These are phyloP conservation scores for Ruditapes philippinarum DNA, from an alignment of 1,140 invertebrate species.

Conservation along the genomic window DNA sequence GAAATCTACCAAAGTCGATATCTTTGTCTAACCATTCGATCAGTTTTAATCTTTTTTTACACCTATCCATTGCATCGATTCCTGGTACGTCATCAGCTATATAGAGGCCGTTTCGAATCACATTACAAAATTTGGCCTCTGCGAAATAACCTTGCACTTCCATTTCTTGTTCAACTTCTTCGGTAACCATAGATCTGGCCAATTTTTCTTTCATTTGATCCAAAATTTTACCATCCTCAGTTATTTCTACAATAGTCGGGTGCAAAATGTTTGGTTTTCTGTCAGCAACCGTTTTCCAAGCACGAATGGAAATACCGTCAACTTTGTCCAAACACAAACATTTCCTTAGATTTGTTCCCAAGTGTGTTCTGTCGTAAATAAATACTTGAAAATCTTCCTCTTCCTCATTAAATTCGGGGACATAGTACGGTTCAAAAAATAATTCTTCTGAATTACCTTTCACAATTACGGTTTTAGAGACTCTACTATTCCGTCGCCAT, in stretches of 20 bases:
- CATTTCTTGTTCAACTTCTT: background rate
- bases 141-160: background rate
- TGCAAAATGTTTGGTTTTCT: background rate
- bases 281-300: background rate
- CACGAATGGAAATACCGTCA: too few relatives aligned
- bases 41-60: background rate
- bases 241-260: background rate
- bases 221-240: background rate
- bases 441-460: background rate
- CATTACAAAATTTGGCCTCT: constrained; percentile 4
- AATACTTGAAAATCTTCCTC: background rate
- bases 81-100: background rate
- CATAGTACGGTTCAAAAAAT: constrained; percentile 9
- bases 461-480: background rate
- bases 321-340: too few relatives aligned
- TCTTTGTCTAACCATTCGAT: constrained; percentile 4
- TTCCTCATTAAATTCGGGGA: background rate
- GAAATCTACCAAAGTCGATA: constrained; percentile 6
- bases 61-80: background rate
- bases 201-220: constrained; percentile 22
- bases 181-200: background rate
- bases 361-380: too few relatives aligned
- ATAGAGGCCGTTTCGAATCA: background rate
- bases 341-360: too few relatives aligned
- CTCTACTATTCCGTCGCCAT: background rate